Conservation (phyloP, 1,140 invertebrate genomes). For the Temnothorax longispinosus region DNA sequence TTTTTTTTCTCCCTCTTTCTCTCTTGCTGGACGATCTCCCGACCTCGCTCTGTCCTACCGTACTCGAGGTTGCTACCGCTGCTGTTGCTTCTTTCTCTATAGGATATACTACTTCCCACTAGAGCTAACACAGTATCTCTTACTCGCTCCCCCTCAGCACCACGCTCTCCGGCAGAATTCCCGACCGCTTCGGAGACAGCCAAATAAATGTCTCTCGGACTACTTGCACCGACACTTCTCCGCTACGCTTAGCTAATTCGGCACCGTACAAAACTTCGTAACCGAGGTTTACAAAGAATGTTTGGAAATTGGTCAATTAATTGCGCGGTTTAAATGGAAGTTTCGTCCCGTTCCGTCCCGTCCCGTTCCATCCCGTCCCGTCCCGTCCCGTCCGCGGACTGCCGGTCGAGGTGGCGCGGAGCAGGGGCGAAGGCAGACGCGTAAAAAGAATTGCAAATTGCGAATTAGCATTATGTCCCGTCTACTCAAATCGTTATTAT, state of each 20-base stretch:
- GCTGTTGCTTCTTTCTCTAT: constrained; percentile 34
- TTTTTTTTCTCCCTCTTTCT: neutral
- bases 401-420: neutral
- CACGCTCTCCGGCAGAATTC: constrained; percentile 62
- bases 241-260: constrained; percentile 69
- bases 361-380: constrained; percentile 64
- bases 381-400: constrained; percentile 52
- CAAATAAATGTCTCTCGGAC: constrained; percentile 76
- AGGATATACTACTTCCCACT: constrained; percentile 43
- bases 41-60: constrained; percentile 17
- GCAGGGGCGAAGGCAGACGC: constrained; percentile 55
- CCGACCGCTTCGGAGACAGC: constrained; percentile 69
- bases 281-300: constrained; percentile 36
- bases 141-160: constrained; percentile 26
- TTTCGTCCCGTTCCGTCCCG: constrained; percentile 67
- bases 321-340: constrained; percentile 37
- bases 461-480: constrained; percentile 80
- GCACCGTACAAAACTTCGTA: constrained; percentile 65
- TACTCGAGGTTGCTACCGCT: constrained; percentile 55
- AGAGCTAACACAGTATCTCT: neutral
- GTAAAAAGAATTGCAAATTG: constrained; percentile 83
- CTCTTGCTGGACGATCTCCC: neutral
- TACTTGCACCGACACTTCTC: constrained; percentile 72
- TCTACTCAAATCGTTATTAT: constrained; percentile 81
- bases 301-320: constrained; percentile 48